These are phyloP conservation scores for Pollachius pollachius DNA, from an alignment of 2,113 vertebrate species.

Conservation along the genomic window DNA sequence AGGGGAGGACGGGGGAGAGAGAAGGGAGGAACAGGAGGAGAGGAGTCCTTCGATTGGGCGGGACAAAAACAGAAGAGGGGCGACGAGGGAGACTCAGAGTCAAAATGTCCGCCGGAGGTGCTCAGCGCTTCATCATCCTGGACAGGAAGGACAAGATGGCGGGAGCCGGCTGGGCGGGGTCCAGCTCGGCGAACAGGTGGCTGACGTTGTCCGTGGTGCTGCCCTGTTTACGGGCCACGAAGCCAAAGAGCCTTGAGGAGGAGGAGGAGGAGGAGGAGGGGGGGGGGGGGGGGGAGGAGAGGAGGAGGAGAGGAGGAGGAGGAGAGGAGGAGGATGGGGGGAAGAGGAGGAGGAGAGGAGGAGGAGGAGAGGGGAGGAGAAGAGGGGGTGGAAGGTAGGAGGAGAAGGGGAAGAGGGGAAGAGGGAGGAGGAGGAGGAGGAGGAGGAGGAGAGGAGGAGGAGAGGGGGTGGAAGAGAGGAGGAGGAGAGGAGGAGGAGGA, in stretches of 20 bases:
- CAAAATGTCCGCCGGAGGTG: constrained; percentile 23
- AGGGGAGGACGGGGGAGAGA: too few relatives aligned
- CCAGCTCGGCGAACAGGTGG: constrained; percentile 95
- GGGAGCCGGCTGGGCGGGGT: constrained; percentile 87
- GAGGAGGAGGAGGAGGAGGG: constrained; percentile 9
- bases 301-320: too few relatives aligned
- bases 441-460: constrained; percentile 13
- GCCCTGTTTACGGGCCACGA: constrained; percentile 95
- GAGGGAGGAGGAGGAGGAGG: constrained; percentile 7
- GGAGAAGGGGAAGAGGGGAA: too few relatives aligned
- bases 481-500: too few relatives aligned
- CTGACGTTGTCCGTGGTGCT: constrained; percentile 97
- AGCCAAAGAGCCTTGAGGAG: constrained; percentile 87
- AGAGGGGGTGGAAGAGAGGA: background rate
- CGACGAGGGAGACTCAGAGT: constrained; percentile 36
- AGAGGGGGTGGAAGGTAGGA: too few relatives aligned
- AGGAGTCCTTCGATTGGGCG: too few relatives aligned
- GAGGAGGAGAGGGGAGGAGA: too few relatives aligned
- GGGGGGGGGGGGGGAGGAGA: background rate
- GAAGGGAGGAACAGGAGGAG: too few relatives aligned
- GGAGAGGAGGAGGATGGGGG: too few relatives aligned
- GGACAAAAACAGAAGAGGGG: background rate
- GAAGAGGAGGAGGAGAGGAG: too few relatives aligned
- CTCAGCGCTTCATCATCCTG: constrained; percentile 95
- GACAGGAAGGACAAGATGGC: constrained; percentile 94